Evolutionary conservation across 1,140 invertebrate genomes (phyloP), one percentile per base, ranked within the genome.

Genomic region (Microplitis demolitor): DNA sequence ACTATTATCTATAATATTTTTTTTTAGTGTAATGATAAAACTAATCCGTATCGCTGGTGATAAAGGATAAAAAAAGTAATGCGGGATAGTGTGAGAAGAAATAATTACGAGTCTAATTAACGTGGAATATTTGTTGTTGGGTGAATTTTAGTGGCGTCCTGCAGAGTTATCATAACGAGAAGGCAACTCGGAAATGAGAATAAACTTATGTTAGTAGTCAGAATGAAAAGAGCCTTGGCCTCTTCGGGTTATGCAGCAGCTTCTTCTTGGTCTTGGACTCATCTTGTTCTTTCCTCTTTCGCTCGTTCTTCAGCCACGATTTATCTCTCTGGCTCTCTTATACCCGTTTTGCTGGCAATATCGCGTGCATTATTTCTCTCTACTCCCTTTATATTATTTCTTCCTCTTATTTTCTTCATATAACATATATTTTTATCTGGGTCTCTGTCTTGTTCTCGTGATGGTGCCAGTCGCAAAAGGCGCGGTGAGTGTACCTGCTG

Each of bases 71-170:
- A 45, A 13, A 24, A 24, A 24, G 2, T 4, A 8, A 9, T 4
- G 60, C n/a, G 60, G 13, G 37, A n/a, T n/a, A 9, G 37, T 37
- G 62, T 24, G 24, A 50, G 50, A 64, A 45, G 33, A n/a, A 24
- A 72, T 66, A 72, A 72, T 72, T 66, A 66, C 66, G 70, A 37
- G 53, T 66, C 63, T 72, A 72, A 72, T 72, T 72, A 72, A 72
- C 53, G 70, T 16, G 34, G 37, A 60, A 64, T 13, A 58, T 72
- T 72, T 66, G 64, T 66, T 14, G 62, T 63, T 72, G 61, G 70
- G 39, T 45, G 39, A 66, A 62, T 66, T 72, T 72, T 66, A 35
- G 66, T 56, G 62, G 62, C 50, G 54, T 72, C 70, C 63, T 60
- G 54, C 54, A 60, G 70, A 60, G 63, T 72, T 72, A 72, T 72